Percentiles rank a stretch among this genome's conserved stretches.
phyloP scores from a whole-genome alignment of 2,888 invertebrate genomes.

The Epinotia demarniana region DNA sequence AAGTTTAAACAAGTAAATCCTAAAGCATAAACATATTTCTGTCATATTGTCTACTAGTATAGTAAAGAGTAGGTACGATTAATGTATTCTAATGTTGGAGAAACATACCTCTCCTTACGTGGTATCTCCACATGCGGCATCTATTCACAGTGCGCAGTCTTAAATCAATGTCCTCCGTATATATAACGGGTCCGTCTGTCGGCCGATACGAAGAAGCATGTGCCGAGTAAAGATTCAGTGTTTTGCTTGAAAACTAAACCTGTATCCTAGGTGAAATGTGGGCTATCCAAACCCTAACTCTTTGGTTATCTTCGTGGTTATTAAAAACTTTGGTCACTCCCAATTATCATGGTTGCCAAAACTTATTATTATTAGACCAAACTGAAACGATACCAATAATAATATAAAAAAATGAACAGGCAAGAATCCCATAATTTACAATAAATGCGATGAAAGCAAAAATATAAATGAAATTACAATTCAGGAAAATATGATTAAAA shows the following conservation, averaged over 20 bases:
- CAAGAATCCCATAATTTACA: no score
- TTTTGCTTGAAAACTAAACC: slow-evolving; percentile 16
- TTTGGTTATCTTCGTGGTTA: neutral
- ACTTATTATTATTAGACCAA: no score
- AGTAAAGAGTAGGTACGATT: neutral
- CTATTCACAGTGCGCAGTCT: slow-evolving; percentile 65
- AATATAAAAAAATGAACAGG: no score
- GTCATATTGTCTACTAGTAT: neutral
- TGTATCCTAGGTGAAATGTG: neutral
- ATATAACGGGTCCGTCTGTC: slow-evolving; percentile 67
- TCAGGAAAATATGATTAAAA: no score
- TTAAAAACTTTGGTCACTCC: no score
- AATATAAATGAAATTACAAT: no score
- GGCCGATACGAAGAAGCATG: slow-evolving; percentile 60
- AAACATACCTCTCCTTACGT: slow-evolving; percentile 43
- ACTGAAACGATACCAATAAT: no score
- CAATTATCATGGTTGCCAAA: no score
- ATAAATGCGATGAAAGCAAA: no score
- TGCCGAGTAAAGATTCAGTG: neutral
- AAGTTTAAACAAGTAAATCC: neutral
- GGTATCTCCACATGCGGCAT: slow-evolving; percentile 56
- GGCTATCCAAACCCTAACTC: neutral
- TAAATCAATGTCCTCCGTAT: slow-evolving; percentile 78
- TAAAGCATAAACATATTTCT: neutral
- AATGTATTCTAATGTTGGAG: neutral